These are phyloP conservation scores for Zaprionus lineosus DNA, from an alignment of 2,888 invertebrate species.

Conservation along the genomic window DNA sequence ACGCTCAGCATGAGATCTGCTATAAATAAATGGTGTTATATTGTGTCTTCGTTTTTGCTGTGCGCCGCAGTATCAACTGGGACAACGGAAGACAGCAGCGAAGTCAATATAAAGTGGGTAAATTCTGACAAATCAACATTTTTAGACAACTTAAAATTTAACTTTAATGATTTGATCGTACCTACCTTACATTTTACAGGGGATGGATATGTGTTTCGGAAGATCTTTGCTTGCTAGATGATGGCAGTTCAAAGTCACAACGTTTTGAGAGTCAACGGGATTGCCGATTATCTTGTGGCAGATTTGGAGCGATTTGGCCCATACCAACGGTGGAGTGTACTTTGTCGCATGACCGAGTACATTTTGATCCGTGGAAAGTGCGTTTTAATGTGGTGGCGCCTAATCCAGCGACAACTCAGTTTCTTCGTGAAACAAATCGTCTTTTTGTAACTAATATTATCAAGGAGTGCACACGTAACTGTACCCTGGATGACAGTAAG, in stretches of 20 bases:
- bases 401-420: conserved; percentile 83
- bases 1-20: too few relatives aligned
- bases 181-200: too few relatives aligned
- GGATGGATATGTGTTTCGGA: conserved; percentile 70
- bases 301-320: conserved; percentile 88
- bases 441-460: conserved; percentile 85
- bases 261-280: conserved; percentile 84
- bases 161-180: too few relatives aligned
- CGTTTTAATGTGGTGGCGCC: conserved; percentile 84
- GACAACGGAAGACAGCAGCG: too few relatives aligned
- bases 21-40: too few relatives aligned
- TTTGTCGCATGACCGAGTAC: conserved; percentile 82
- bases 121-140: too few relatives aligned
- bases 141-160: too few relatives aligned
- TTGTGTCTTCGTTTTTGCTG: too few relatives aligned
- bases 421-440: conserved; percentile 84
- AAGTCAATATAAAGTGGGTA: too few relatives aligned
- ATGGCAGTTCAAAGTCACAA: conserved; percentile 11
- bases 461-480: conserved; percentile 85
- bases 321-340: conserved; percentile 85
- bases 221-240: conserved; percentile 68
- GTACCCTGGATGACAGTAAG: conserved; percentile 83
- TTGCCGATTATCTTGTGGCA: conserved; percentile 88
- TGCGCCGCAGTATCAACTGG: too few relatives aligned
- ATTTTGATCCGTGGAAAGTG: conserved; percentile 85